Conservation (phyloP, 2,888 invertebrate species). For the Campoletis raptor region DNA sequence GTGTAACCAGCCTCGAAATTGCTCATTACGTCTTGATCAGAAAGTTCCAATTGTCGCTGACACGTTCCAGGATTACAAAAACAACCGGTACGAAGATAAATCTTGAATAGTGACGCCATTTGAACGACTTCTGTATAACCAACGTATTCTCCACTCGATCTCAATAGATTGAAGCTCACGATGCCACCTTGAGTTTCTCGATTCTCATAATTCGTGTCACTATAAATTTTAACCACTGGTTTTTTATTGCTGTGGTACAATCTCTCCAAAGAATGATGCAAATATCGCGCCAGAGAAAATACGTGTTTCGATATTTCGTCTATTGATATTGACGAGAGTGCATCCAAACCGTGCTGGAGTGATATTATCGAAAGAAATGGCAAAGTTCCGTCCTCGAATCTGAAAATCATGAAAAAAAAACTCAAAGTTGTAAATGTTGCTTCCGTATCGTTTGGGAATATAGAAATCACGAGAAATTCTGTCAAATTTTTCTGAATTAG, state of each 20-base stretch:
- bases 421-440: background rate
- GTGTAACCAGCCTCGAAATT: constrained; percentile 95
- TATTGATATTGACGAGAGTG: constrained; percentile 87
- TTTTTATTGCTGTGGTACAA: constrained; percentile 91
- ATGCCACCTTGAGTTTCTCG: constrained; percentile 91
- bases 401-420: constrained; percentile 79
- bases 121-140: constrained; percentile 97
- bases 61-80: constrained; percentile 99
- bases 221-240: constrained; percentile 90
- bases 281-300: constrained; percentile 91
- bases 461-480: background rate
- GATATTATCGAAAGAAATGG: constrained; percentile 94
- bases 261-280: constrained; percentile 87
- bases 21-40: constrained; percentile 89
- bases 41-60: constrained; percentile 91
- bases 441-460: background rate
- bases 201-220: constrained; percentile 89
- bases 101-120: constrained; percentile 94
- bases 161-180: constrained; percentile 94
- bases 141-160: constrained; percentile 91
- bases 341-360: constrained; percentile 93
- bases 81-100: constrained; percentile 96
- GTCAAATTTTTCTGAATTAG: background rate
- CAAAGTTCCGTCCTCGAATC: constrained; percentile 98
- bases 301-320: constrained; percentile 90